These are phyloP conservation scores for Crotalus viridis DNA, from an alignment of 2,113 vertebrate genomes.

Conservation along the genomic window DNA sequence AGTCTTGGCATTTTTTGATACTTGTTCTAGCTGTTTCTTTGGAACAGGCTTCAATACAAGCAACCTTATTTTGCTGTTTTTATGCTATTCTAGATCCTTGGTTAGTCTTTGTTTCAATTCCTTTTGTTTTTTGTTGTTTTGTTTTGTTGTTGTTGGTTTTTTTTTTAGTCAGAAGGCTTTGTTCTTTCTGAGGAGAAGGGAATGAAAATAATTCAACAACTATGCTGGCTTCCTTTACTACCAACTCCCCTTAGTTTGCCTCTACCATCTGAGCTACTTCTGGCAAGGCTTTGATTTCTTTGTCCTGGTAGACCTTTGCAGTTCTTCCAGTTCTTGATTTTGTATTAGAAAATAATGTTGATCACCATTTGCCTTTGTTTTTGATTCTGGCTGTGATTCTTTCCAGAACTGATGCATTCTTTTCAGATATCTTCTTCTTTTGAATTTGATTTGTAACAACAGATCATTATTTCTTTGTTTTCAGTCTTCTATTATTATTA, in stretches of 20 bases:
- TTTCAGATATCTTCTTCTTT: not conserved
- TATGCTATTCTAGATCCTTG: not conserved
- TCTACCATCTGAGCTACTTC: not conserved
- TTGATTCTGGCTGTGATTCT: not conserved
- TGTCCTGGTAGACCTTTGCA: not conserved
- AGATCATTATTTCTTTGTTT: not conserved
- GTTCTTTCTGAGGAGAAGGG: not conserved
- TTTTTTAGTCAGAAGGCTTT: not conserved
- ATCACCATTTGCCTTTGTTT: not conserved
- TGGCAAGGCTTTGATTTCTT: not conserved
- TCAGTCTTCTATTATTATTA: not conserved
- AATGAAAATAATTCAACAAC: not conserved
- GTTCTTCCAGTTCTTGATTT: not conserved
- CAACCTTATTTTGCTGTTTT: not conserved
- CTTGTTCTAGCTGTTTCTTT: not conserved
- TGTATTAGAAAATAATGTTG: not conserved
- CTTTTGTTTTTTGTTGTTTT: too few relatives aligned
- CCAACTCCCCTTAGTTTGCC: not conserved
- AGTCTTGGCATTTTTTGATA: not conserved
- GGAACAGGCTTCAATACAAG: not conserved
- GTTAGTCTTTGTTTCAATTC: not conserved
- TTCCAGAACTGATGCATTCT: not conserved
- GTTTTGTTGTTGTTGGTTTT: not conserved
- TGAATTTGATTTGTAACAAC: not conserved
- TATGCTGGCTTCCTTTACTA: not conserved